Base-by-base conservation (phyloP, 2,113 vertebrate genomes). In the Verasper variegatus region DNA sequence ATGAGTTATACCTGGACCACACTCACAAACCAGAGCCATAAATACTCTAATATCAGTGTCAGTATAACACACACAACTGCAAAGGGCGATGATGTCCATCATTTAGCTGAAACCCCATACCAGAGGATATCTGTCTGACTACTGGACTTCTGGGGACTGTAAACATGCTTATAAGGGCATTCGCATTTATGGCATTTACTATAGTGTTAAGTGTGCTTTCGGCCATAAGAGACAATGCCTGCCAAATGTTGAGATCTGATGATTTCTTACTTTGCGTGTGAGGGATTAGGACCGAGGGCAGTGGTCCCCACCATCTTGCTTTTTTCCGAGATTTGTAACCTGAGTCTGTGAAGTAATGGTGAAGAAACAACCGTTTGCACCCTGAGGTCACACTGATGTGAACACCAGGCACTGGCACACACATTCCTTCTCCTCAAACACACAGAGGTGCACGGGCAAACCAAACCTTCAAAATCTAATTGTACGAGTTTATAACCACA, bases 321-420 rank as follows among this genome's bases (percentile, higher is more conserved):
- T 77, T 80, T 85, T 24, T 7, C 11, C 2, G 71, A 45, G 57
- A 18, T 65, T 76, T 71, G 88, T 86, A 92, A 93, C 83, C 64
- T 78, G 90, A 91, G 76, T 82, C 59, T 61, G 80, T 81, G 83
- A 90, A 86, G 88, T 90, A 80, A 86, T 81, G 35, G 56, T 76
- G 78, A 74, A 84, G 83, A 84, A 88, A 86, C 86, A 84, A 69
- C 71, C 76, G 45, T 88, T 86, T 86, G 86, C 81, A 82, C 86
- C 83, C 85, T 65, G 81, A 84, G 89, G 92, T 92, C 92, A 93
- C 62, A 58, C 82, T 78, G 66, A 90, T 66, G 85, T 86, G 87
- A 90, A 86, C 86, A 51, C 86, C 37, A 26, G 69, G 69, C 40
- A 17, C 54, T 77, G 80, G 75, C 59, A 83, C 82, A 80, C 82